Percentiles rank a stretch among this genome's conserved stretches.
These are phyloP conservation scores for Acrocyrtus sp. DNA, from an alignment of 2,888 invertebrate genomes.

Conservation along the genomic window DNA sequence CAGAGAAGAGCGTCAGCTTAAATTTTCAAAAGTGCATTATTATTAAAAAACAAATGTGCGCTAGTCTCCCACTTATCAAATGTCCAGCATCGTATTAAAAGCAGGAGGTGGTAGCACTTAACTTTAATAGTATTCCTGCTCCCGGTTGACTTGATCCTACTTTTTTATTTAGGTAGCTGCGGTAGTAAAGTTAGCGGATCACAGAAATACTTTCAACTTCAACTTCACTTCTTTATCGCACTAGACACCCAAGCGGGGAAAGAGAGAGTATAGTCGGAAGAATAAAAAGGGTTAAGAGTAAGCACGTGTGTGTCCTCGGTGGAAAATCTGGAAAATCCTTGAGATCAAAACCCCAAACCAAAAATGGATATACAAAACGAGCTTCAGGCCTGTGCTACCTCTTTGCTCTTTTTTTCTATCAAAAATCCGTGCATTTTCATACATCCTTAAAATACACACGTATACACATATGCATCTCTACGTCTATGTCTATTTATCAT, in stretches of 20 bases:
- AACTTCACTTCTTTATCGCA: too few species aligned
- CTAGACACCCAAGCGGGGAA: too few species aligned
- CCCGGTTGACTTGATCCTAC: neutral
- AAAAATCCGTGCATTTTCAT: constrained; percentile 15
- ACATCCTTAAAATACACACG: neutral
- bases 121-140: neutral
- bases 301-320: constrained; percentile 5
- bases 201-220: neutral
- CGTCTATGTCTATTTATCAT: neutral
- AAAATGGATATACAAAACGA: too few species aligned
- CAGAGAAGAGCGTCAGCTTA: constrained; percentile 37
- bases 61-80: neutral
- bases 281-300: constrained; percentile 9
- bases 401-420: neutral
- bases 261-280: constrained; percentile 13
- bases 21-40: constrained; percentile 33
- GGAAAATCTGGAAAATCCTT: constrained; percentile 41
- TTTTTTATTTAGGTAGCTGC: neutral
- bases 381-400: neutral
- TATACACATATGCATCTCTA: neutral
- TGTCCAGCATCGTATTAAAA: neutral
- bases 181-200: neutral
- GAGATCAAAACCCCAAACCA: constrained; percentile 40
- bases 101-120: neutral
- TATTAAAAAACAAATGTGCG: constrained; percentile 14